Evolutionary conservation across 2,888 invertebrate genomes (phyloP), one percentile per base, ranked within the genome.

Genomic region (Drosophila formosana): DNA sequence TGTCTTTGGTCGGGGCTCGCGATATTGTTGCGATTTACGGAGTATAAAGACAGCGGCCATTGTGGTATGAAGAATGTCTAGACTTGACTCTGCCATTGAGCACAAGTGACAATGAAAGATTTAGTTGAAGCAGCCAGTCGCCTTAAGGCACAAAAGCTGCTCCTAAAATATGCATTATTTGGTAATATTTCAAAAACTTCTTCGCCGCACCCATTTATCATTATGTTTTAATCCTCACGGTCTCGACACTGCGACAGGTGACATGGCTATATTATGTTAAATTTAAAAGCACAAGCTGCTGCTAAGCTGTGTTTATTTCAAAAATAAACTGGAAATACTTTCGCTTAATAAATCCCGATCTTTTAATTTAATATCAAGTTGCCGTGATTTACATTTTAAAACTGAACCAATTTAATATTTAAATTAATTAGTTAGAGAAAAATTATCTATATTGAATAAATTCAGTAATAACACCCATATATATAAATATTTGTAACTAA

Each of bases 21-120:
- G 65, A 69, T 76, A 72, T 80, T 77, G 61, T 72, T 66, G 64
- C 84, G 76, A 87, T 83, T 80, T 80, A 53, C 64, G 50, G 25
- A 23, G 18, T 13, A 57, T 56, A 65, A 56, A 60, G 32, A 45
- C 4, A 45, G 45, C 6, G 46, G 30, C 47, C 47, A 60, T 34
- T 46, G n/a, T 43, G 62, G 43, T 11, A 11, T 3, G 18, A 28
- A 25, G 47, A 34, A 26, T 45, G 79, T 75, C 80, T 75, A 75
- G 80, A 75, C 75, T 41, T 37, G 32, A 23, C 30, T 45, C 13
- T 28, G 13, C 13, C 18, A 32, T 28, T 45, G 25, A 52, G 11
- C 34, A 30, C 9, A 9, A 47, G 13, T 30, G 6, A n/a, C 41
- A 72, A 62, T 56, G 28, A 28, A 13, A 11, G n/a, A 34, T 28